Evolutionary conservation across 2,797 vertebrate species (phyloP), one percentile per base, ranked within the genome.

Genomic region (Gambelia wislizenii): DNA sequence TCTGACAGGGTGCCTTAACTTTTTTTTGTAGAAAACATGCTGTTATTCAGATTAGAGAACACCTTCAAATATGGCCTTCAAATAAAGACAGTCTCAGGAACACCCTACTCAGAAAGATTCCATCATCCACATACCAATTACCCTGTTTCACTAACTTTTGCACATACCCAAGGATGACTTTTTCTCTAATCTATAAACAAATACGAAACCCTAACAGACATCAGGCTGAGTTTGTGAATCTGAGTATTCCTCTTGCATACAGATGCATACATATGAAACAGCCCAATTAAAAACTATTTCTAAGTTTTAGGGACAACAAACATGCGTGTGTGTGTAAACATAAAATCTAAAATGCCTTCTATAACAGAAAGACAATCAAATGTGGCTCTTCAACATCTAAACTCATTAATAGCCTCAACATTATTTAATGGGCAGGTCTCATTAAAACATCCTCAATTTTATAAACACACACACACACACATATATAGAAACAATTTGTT

Each of bases 381-480:
- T 44, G 1, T 61, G 54, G 20, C 22, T 83, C 61, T n/a, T 54
- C 79, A 3, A 16, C 94, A 92, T 89, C 59, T 84, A 92, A 95
- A 74, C 83, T 78, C 90, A 95, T 95, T 92, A 89, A 92, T 89
- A 83, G 89, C 44, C 52, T 95, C 54, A 92, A 76, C 80, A 64
- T 89, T 90, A 94, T 81, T 44, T 92, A 76, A 90, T 87, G 92
- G 76, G 91, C 42, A 90, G 75, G 47, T 72, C 52, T 90, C 49
- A 14, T 64, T 52, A 81, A 39, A 92, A 54, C 12, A 80, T 83
- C 74, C 42, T 89, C 42, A 84, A 1, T 92, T 88, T 27, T 93
- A 90, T 79, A 92, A 74, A 86, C 54, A 91, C 93, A 89, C n/a
- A n/a, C n/a, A n/a, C n/a, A n/a, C n/a, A n/a, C n/a, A n/a, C n/a